phyloP scores from a whole-genome alignment of 2,113 vertebrate genomes.

The Felis catus region F.catus_Fca126_mat1.0 CM031426.1:30731501-30732000 shows the following conservation, averaged over 20 bases:
- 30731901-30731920: conserved; percentile 46
- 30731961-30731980: conserved; percentile 27
- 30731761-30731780: background rate
- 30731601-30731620: too few species aligned
- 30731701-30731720: too few species aligned
- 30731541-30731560: background rate
- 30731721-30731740: too few species aligned
- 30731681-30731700: too few species aligned
- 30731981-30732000: background rate
- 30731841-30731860: conserved; percentile 26
- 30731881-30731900: conserved; percentile 55
- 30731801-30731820: background rate
- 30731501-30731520: background rate
- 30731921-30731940: background rate
- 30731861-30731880: conserved; percentile 62
- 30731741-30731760: background rate
- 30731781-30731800: background rate
- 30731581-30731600: too few species aligned
- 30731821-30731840: background rate
- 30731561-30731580: too few species aligned
- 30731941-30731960: conserved; percentile 47
- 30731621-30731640: too few species aligned
- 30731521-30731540: background rate
- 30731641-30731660: too few species aligned
- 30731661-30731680: too few species aligned